Percentiles rank a stretch among this genome's conserved stretches.
Evolutionary conservation across 2,888 invertebrate genomes (phyloP).

Genomic region (Lycia hirtaria): DNA sequence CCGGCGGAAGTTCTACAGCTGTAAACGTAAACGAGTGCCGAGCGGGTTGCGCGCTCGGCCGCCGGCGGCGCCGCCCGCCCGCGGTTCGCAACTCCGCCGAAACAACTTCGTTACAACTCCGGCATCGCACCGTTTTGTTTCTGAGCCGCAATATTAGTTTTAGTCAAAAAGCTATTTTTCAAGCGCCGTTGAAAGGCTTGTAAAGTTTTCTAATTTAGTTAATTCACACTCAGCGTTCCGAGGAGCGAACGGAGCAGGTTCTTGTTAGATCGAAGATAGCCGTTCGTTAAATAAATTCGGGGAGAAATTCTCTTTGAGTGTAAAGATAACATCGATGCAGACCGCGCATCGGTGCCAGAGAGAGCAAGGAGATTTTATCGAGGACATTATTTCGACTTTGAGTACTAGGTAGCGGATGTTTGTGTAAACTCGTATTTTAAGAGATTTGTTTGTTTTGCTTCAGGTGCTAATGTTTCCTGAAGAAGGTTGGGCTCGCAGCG

Average conservation of each 20-base stretch:
- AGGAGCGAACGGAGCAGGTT: conserved; percentile 51
- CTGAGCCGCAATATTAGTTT: conserved; percentile 82
- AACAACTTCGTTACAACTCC: conserved; percentile 83
- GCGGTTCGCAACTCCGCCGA: conserved; percentile 74
- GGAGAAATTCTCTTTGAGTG: conserved; percentile 54
- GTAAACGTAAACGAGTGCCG: conserved; percentile 62
- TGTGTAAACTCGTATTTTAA: too few relatives aligned
- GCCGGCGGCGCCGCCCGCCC: conserved; percentile 52
- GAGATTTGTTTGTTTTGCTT: conserved; percentile 43
- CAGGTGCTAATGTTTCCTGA: conserved; percentile 94
- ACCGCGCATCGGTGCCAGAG: conserved; percentile 3
- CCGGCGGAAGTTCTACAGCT: conserved; percentile 55
- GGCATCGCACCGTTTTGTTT: conserved; percentile 71
- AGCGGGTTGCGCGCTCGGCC: conserved; percentile 46
- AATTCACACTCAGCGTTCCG: conserved; percentile 74
- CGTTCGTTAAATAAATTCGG: conserved; percentile 59
- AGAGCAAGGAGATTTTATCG: not conserved
- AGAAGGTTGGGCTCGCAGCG: conserved; percentile 95
- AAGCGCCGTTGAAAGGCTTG: conserved; percentile 76
- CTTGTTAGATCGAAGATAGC: conserved; percentile 63
- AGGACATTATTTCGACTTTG: conserved; percentile 6
- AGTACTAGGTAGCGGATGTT: not conserved
- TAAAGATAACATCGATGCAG: conserved; percentile 62
- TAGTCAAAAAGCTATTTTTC: conserved; percentile 83
- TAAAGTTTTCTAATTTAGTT: conserved; percentile 83